phyloP scores from a whole-genome alignment of 2,113 vertebrate genomes.

The Carollia perspicillata region DNA sequence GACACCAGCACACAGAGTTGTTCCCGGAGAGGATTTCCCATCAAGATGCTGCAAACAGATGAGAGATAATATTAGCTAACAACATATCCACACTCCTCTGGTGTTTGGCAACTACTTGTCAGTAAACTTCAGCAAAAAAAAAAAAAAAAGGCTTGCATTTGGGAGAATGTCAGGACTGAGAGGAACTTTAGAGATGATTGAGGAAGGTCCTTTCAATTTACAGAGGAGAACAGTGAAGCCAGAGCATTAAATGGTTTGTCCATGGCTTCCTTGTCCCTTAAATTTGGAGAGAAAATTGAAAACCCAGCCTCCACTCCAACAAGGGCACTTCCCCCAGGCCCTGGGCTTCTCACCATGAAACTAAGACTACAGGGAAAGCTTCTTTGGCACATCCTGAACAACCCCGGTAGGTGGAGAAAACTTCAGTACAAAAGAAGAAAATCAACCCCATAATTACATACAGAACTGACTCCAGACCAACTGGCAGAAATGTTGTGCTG shows the following conservation, averaged over 20 bases:
- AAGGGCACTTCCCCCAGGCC: background rate
- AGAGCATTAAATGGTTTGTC: background rate
- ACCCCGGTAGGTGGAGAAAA: conserved; percentile 45
- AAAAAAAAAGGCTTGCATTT: conserved; percentile 1
- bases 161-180: background rate
- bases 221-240: background rate
- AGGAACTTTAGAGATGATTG: background rate
- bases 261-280: background rate
- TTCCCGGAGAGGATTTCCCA: background rate
- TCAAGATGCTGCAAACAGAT: background rate
- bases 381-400: conserved; percentile 49
- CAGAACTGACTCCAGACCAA: conserved; percentile 65
- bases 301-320: background rate
- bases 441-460: conserved; percentile 68
- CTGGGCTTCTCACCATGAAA: conserved; percentile 15
- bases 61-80: conserved; percentile 58
- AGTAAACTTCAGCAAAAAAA: conserved; percentile 40
- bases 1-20: background rate
- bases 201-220: background rate
- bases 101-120: conserved; percentile 48
- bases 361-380: background rate
- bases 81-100: background rate
- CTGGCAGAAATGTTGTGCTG: conserved; percentile 30
- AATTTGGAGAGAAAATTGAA: background rate
- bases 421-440: conserved; percentile 53